Evolutionary conservation across 2,113 vertebrate genomes (phyloP).

Genomic region (Arothron firmamentum): DNA sequence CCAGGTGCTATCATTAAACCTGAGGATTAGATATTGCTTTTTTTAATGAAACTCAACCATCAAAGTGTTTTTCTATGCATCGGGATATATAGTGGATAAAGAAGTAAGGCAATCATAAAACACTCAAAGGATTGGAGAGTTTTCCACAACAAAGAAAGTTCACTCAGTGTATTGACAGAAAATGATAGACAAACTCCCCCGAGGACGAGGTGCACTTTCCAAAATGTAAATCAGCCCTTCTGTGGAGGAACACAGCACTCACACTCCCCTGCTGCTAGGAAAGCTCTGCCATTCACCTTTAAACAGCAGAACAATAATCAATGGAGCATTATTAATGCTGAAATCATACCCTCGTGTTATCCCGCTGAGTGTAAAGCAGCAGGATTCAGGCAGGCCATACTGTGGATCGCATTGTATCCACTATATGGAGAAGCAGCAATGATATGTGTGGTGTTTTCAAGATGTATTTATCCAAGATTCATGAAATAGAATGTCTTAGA

Average conservation of each 20-base stretch:
- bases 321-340: conserved; percentile 79
- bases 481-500: neutral
- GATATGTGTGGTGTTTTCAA: conserved; percentile 2
- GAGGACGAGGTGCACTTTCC: conserved; percentile 73
- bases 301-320: conserved; percentile 79
- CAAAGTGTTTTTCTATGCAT: neutral
- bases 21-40: neutral
- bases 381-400: conserved; percentile 52
- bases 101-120: neutral
- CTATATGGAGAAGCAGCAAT: neutral
- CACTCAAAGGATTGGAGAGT: conserved; percentile 37
- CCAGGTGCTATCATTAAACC: neutral
- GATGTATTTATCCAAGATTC: conserved; percentile 9
- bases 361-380: conserved; percentile 60
- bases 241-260: conserved; percentile 50
- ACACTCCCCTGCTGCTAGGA: conserved; percentile 53
- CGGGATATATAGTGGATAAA: too few species aligned
- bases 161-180: conserved; percentile 73
- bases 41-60: neutral
- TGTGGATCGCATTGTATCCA: conserved; percentile 43
- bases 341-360: conserved; percentile 65
- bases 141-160: conserved; percentile 72
- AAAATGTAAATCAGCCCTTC: conserved; percentile 76
- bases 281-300: conserved; percentile 75
- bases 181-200: conserved; percentile 56